phyloP scores from a whole-genome alignment of 2,113 vertebrate species.

The Oryzias celebensis region DNA sequence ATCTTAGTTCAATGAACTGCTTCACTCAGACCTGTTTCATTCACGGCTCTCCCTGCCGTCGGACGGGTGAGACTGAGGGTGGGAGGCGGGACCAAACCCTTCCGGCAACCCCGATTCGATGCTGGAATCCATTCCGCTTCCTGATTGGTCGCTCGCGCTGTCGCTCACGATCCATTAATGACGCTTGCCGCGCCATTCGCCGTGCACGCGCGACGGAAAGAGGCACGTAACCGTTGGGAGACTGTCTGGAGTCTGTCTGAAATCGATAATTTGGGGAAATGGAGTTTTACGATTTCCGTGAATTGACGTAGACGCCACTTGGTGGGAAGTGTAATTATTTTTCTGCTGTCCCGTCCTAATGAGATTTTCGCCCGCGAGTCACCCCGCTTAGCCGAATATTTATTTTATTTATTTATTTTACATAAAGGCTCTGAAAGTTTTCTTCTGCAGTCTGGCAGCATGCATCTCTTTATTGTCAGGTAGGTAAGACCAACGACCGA shows the following conservation, averaged over 20 bases:
- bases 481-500: conserved; percentile 65
- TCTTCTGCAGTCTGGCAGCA: conserved; percentile 59
- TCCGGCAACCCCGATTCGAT: conserved; percentile 43
- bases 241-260: conserved; percentile 82
- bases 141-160: conserved; percentile 51
- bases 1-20: conserved; percentile 64
- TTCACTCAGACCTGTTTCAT: conserved; percentile 71
- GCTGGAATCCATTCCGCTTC: neutral
- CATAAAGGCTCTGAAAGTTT: conserved; percentile 69
- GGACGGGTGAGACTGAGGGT: conserved; percentile 43
- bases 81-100: conserved; percentile 22
- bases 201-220: conserved; percentile 72
- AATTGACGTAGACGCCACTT: conserved; percentile 41
- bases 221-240: conserved; percentile 74
- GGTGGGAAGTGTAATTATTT: conserved; percentile 46
- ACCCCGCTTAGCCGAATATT: conserved; percentile 25
- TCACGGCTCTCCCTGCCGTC: conserved; percentile 62
- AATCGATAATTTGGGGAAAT: conserved; percentile 75
- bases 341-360: neutral
- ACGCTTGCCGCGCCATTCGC: conserved; percentile 66
- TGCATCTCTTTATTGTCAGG: conserved; percentile 71
- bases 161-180: conserved; percentile 52
- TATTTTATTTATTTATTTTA: conserved; percentile 21
- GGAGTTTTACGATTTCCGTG: conserved; percentile 62
- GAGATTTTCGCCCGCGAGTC: conserved; percentile 32